Evolutionary conservation across 2,113 vertebrate species (phyloP).

Genomic region (Cyprinus carpio): DNA sequence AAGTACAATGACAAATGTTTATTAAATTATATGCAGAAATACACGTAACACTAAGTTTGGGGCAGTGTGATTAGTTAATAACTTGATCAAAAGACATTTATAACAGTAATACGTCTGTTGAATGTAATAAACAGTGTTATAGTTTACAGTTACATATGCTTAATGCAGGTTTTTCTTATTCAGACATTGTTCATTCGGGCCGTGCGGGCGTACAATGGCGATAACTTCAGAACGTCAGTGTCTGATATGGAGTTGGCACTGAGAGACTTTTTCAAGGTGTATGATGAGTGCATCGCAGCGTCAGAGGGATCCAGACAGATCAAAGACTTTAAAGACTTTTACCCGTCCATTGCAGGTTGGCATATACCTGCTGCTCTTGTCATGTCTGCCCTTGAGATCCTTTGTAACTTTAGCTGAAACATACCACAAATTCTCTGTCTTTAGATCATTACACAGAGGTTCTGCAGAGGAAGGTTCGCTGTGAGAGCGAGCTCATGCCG

Average conservation of each 20-base stretch:
- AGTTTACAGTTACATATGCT: not conserved
- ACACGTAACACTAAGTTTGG: not conserved
- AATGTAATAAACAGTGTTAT: not conserved
- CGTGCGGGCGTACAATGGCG: constrained; percentile 87
- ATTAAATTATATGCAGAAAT: not conserved
- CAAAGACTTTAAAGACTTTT: constrained; percentile 96
- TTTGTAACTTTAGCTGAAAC: not conserved
- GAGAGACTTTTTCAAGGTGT: constrained; percentile 89
- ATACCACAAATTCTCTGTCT: constrained; percentile 30
- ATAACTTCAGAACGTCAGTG: constrained; percentile 90
- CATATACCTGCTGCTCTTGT: constrained; percentile 14
- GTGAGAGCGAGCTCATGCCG: constrained; percentile 88
- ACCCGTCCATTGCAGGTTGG: constrained; percentile 91
- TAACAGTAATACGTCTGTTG: no score
- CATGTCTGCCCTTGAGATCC: not conserved
- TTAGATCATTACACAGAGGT: constrained; percentile 92
- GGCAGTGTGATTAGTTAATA: not conserved
- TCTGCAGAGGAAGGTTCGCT: constrained; percentile 87
- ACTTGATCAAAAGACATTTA: not conserved
- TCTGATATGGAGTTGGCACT: constrained; percentile 96
- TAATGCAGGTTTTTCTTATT: constrained; percentile 16
- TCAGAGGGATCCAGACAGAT: constrained; percentile 92
- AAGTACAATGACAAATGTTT: not conserved
- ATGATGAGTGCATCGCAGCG: constrained; percentile 87
- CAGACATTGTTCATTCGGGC: constrained; percentile 89